Conservation (phyloP, 1,140 invertebrate species). For the Contarinia nasturtii region DNA sequence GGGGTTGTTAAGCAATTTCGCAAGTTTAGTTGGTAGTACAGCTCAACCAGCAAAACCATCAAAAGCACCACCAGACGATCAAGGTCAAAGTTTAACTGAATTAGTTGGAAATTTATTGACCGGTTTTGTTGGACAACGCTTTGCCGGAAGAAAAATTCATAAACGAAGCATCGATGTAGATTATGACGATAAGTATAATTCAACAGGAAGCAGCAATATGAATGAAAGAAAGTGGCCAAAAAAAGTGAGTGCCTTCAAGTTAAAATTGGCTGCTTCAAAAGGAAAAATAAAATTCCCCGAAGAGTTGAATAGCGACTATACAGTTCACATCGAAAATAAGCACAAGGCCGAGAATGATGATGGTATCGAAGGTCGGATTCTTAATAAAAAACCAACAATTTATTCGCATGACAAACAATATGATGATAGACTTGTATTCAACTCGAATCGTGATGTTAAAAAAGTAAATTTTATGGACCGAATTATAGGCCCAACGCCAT, state of each 20-base stretch:
- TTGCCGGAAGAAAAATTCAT: neutral
- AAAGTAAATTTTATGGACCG: no score
- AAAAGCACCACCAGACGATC: neutral
- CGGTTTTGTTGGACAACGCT: constrained; percentile 3
- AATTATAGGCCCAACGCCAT: no score
- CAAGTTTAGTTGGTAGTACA: neutral
- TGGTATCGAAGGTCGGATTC: neutral
- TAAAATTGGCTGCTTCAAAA: no score
- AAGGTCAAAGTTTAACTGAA: neutral
- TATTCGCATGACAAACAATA: neutral
- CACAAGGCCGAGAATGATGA: constrained; percentile 3
- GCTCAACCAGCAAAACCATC: neutral
- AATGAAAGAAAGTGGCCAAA: no score
- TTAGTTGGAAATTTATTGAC: constrained; percentile 4
- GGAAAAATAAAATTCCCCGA: neutral
- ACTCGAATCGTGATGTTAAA: no score
- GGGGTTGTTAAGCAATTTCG: neutral
- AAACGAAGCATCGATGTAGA: constrained; percentile 1
- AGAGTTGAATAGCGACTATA: no score
- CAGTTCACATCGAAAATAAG: constrained; percentile 2
- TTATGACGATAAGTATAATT: neutral
- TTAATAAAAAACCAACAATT: neutral
- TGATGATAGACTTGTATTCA: neutral
- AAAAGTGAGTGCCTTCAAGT: no score
- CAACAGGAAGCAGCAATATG: no score